These are phyloP conservation scores for Agrochola litura DNA, from an alignment of 2,888 invertebrate species.

Conservation along the genomic window DNA sequence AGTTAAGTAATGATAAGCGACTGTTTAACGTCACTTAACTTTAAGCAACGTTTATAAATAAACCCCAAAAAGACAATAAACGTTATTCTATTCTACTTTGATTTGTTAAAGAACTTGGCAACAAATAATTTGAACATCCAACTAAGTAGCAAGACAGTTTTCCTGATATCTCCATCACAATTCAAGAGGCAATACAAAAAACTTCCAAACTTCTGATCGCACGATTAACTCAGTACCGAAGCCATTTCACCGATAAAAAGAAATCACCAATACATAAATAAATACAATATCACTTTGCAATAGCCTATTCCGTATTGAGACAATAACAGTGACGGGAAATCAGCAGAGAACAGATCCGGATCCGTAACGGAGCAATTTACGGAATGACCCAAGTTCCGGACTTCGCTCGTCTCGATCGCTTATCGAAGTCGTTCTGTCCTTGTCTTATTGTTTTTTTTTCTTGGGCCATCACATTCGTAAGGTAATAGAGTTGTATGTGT, in stretches of 20 bases:
- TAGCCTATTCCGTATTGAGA: conserved; percentile 41
- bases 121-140: background rate
- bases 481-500: conserved; percentile 24
- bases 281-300: conserved; percentile 56
- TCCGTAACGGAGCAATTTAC: conserved; percentile 42
- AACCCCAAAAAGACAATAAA: too few species aligned
- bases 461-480: conserved; percentile 25
- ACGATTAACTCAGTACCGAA: conserved; percentile 24
- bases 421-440: conserved; percentile 52
- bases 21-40: too few species aligned
- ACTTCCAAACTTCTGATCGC: conserved; percentile 2
- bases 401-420: conserved; percentile 39
- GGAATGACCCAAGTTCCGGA: conserved; percentile 51
- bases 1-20: too few species aligned
- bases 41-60: too few species aligned
- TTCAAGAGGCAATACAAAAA: conserved; percentile 11
- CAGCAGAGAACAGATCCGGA: conserved; percentile 29
- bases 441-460: conserved; percentile 48
- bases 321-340: conserved; percentile 52
- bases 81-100: too few species aligned
- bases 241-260: conserved; percentile 40
- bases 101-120: too few species aligned
- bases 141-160: background rate
- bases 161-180: background rate
- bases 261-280: conserved; percentile 50